Evolutionary conservation across 2,797 vertebrate genomes (phyloP).

Genomic region (Sus cebifrons): DNA sequence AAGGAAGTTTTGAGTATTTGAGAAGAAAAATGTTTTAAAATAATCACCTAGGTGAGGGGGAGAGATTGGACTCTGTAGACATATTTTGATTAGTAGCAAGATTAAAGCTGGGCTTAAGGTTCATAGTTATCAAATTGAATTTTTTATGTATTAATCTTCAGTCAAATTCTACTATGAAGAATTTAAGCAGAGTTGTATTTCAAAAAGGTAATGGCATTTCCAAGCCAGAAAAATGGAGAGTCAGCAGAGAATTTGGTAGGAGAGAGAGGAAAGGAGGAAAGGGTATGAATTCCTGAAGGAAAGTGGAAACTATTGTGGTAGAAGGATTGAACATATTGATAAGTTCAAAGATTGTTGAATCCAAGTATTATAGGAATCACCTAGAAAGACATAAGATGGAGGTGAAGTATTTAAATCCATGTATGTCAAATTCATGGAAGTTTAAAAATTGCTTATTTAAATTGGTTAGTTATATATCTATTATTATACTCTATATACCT

Average conservation of each 20-base stretch:
- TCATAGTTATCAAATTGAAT: neutral
- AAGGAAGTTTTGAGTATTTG: neutral
- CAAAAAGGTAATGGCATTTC: neutral
- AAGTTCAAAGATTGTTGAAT: neutral
- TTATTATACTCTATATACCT: neutral
- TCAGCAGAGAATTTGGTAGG: neutral
- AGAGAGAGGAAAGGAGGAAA: neutral
- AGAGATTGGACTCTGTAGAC: neutral
- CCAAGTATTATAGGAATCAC: neutral
- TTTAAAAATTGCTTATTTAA: neutral
- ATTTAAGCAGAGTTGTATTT: neutral
- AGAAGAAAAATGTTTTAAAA: neutral
- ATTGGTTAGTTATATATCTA: neutral
- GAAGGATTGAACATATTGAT: neutral
- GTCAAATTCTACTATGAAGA: neutral
- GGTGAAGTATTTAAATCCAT: neutral
- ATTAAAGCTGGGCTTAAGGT: neutral
- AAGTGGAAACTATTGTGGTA: neutral
- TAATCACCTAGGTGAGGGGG: neutral
- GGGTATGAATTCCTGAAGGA: neutral
- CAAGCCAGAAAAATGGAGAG: neutral
- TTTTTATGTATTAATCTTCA: neutral
- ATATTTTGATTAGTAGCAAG: neutral
- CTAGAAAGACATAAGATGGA: neutral
- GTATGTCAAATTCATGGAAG: neutral